Evolutionary conservation across 2,797 vertebrate species (phyloP), one percentile per base, ranked within the genome.

Genomic region (Silurus aristotelis): DNA sequence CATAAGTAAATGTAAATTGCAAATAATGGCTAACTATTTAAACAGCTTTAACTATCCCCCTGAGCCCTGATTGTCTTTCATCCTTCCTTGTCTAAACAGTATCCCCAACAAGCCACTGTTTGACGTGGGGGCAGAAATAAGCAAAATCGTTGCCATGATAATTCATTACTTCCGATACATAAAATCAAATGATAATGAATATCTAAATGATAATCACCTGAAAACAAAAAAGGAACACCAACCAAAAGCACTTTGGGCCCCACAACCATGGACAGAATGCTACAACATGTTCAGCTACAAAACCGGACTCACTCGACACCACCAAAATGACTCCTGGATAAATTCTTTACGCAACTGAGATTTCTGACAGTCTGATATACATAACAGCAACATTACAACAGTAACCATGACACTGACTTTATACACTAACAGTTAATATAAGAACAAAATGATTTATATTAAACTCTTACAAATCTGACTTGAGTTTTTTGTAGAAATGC

Each of bases 381-480:
- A 94, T 91, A 90, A 94, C 89, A 92, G 89, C 89, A 93, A 93
- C 84, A 94, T 25, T 61, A 75, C 90, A 91, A 94, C 92, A 90
- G 91, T 86, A 83, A 93, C 67, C 89, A 88, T 72, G 89, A 89
- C 83, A 86, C 92, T 88, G 86, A 89, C 80, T 82, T 88, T 94
- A 92, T 91, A 91, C 87, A 92, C 94, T 93, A 95, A 94, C 92
- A 91, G 88, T 89, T 90, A 93, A 93, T 93, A 94, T 93, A 92
- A 93, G 92, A 95, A 95, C 94, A 93, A 95, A 87, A 88, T 52
- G 61, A 82, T 91, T 96, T 95, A 96, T 96, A 96, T 95, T 96
- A 96, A 96, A 95, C 92, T 94, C 95, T 95, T 95, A 96, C 94
- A 95, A 96, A 96, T 96, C 94, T 94, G 94, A 92, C 95, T 93